phyloP scores from a whole-genome alignment of 37 sponge, comb jelly and placozoan genomes.

The Hormiphora californensis region DNA sequence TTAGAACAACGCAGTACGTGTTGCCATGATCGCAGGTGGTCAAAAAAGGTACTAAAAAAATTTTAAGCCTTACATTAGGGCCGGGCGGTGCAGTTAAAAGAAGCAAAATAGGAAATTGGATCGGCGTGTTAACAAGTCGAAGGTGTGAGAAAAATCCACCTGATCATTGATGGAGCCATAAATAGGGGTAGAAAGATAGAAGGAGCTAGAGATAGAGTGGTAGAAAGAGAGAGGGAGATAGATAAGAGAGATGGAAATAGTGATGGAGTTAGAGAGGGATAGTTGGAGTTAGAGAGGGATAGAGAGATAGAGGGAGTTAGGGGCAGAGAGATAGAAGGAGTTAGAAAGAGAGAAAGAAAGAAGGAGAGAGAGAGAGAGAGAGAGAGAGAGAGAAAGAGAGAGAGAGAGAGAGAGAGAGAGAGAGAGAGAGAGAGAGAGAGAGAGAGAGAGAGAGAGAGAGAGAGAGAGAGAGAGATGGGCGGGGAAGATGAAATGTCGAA shows the following conservation, averaged over 20 bases:
- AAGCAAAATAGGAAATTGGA: no score
- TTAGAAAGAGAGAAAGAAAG: not conserved
- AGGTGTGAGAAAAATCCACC: no score
- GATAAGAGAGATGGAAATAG: not conserved
- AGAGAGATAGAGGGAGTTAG: not conserved
- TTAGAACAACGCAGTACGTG: no score
- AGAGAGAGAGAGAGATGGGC: not conserved
- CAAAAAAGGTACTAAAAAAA: no score
- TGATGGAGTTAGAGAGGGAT: not conserved
- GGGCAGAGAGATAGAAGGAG: not conserved
- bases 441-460: not conserved
- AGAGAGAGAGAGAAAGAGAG: not conserved
- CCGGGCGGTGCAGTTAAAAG: no score
- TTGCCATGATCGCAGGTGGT: no score
- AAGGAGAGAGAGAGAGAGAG: not conserved
- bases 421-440: not conserved
- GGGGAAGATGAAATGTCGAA: not conserved
- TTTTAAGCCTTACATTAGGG: no score
- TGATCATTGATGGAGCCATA: no score
- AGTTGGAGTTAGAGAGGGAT: not conserved
- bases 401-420: not conserved
- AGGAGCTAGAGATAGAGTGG: no score
- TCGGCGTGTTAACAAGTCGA: no score
- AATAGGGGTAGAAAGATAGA: no score
- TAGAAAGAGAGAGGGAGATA: not conserved